Percentiles rank a stretch among this genome's conserved stretches.
phyloP scores from a whole-genome alignment of 2,888 invertebrate species.

The Thera obeliscata region DNA sequence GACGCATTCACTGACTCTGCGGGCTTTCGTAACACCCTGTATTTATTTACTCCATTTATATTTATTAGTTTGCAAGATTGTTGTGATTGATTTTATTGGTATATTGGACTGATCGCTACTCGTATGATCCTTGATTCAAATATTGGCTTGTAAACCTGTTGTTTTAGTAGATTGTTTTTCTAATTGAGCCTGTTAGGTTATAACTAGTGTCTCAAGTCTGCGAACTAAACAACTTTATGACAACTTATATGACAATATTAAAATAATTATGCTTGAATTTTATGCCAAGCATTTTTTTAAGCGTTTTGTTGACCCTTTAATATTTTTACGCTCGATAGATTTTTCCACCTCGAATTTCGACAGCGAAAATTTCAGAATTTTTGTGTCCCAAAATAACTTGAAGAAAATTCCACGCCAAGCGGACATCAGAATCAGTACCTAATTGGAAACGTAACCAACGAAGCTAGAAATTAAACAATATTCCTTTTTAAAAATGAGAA shows the following conservation, averaged over 20 bases:
- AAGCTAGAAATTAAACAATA: constrained; percentile 57
- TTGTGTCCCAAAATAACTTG: constrained; percentile 19
- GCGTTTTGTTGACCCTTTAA: constrained; percentile 8
- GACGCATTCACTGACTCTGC: constrained; percentile 60
- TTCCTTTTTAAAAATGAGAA: constrained; percentile 48
- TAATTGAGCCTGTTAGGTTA: background rate
- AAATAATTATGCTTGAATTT: background rate
- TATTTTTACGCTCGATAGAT: constrained; percentile 13
- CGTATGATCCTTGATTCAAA: no score
- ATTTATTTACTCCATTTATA: constrained; percentile 52
- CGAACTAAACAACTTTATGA: background rate
- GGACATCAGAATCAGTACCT: constrained; percentile 33
- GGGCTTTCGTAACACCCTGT: constrained; percentile 51
- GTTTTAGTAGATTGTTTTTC: no score
- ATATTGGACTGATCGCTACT: constrained; percentile 27
- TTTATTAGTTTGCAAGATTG: constrained; percentile 39
- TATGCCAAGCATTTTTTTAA: constrained; percentile 1
- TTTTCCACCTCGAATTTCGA: constrained; percentile 18
- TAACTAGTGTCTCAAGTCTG: background rate
- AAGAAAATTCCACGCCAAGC: constrained; percentile 21
- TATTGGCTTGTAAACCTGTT: no score
- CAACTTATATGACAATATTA: background rate
- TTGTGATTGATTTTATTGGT: constrained; percentile 44
- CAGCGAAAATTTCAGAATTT: constrained; percentile 7
- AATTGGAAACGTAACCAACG: constrained; percentile 45